phyloP scores from a whole-genome alignment of 2,797 vertebrate species.

The Tenualosa thibaudeaui region DNA sequence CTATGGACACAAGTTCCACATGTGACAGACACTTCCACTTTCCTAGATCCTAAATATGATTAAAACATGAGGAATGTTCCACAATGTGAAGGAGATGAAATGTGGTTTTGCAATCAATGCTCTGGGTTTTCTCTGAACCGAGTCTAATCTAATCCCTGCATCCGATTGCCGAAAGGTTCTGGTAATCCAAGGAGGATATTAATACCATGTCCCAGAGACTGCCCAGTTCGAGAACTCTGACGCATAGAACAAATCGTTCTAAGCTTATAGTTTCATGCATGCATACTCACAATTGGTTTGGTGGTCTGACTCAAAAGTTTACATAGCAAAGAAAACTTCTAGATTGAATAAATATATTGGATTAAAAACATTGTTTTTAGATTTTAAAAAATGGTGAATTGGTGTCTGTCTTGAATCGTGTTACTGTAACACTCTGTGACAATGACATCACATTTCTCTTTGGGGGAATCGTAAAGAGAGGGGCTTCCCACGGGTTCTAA shows the following conservation, averaged over 20 bases:
- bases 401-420: neutral
- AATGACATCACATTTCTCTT: slow-evolving; percentile 54
- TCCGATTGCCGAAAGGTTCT: neutral
- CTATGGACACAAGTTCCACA: neutral
- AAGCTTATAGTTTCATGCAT: neutral
- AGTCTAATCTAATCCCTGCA: neutral
- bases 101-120: slow-evolving; percentile 11
- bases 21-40: neutral
- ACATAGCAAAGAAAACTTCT: neutral
- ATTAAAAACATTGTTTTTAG: neutral
- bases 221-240: neutral
- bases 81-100: neutral
- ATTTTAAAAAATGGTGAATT: neutral
- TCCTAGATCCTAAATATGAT: neutral
- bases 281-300: neutral
- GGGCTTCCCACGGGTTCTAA: slow-evolving; percentile 44
- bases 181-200: neutral
- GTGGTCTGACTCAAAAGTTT: neutral
- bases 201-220: neutral
- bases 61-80: neutral
- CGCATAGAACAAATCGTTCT: neutral
- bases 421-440: slow-evolving; percentile 40
- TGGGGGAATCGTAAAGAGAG: neutral
- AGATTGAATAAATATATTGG: neutral
- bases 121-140: neutral